Evolutionary conservation across 2,113 vertebrate species (phyloP), one percentile per base, ranked within the genome.

Genomic region (Actenoides hombroni): DNA sequence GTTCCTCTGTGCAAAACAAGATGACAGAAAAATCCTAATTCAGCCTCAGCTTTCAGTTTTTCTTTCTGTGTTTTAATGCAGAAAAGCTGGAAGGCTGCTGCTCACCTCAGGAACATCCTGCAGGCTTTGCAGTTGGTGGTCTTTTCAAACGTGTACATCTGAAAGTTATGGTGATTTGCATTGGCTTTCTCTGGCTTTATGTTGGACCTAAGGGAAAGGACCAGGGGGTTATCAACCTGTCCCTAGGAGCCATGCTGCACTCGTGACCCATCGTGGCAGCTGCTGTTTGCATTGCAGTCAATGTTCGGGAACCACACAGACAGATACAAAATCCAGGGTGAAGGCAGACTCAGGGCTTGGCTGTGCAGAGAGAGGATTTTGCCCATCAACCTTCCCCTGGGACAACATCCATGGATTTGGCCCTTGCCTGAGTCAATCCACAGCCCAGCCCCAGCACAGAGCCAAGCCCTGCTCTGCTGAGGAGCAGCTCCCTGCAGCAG

Each of bases 121-220:
- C 99, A 99, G 73, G 99, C 99, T 90, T 98, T 98, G 98, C 99
- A 99, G 98, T 98, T 99, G 94, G 99, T 99, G 15, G 99, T 99
- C 97, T 98, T 99, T 37, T 99, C 99, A 39, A 99, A 99, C 0
- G 99, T 99, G 97, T 99, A 99, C 99, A 99, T 99, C 98, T 99
- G 99, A 95, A 99, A 99, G 97, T 98, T 99, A 94, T 99, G 99
- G 97, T 99, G 99, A 90, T 99, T 99, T 51, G 99, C 99, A 0
- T 97, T 99, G 96, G 99, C 99, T 94, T 99, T 98, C 95, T 99
- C 99, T 0, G 99, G 99, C 95, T 99, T 99, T 96, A 99, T 99
- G 98, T 99, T 99, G 54, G 99, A 99, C 98, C 99, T 99, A 87
- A 51, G 5, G 10, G 39, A 21, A 63, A 56, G 33, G 51, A 65